These are phyloP conservation scores for Clivina fossor DNA, from an alignment of 2,888 invertebrate species.

Conservation along the genomic window DNA sequence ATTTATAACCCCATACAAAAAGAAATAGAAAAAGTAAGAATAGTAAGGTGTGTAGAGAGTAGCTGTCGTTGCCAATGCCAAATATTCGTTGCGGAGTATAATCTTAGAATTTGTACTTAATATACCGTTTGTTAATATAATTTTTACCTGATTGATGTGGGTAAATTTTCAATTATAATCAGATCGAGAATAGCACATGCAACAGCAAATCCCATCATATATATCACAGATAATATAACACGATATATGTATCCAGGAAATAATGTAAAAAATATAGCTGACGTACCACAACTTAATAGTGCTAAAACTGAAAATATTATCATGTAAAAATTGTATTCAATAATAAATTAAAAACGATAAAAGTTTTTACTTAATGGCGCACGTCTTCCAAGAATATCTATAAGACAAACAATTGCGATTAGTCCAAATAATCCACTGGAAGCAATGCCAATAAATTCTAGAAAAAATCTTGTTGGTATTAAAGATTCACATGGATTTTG, in stretches of 20 bases:
- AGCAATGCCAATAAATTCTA: constrained; percentile 38
- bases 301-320: constrained; percentile 6
- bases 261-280: constrained; percentile 4
- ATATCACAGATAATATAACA: constrained; percentile 25
- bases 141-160: constrained; percentile 42
- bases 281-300: constrained; percentile 4
- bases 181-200: constrained; percentile 38
- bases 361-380: constrained; percentile 37
- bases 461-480: constrained; percentile 29
- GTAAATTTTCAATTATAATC: constrained; percentile 40
- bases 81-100: too few species aligned
- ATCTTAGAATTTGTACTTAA: too few species aligned
- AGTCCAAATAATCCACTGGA: constrained; percentile 36
- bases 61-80: too few species aligned
- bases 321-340: not conserved
- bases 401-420: constrained; percentile 35
- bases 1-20: too few species aligned
- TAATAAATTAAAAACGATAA: not conserved
- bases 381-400: constrained; percentile 40
- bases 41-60: too few species aligned
- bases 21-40: too few species aligned
- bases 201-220: constrained; percentile 38
- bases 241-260: not conserved
- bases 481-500: constrained; percentile 9
- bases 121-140: too few species aligned